These are phyloP conservation scores for Strix uralensis DNA, from an alignment of 2,113 vertebrate species.

Conservation along the genomic window DNA sequence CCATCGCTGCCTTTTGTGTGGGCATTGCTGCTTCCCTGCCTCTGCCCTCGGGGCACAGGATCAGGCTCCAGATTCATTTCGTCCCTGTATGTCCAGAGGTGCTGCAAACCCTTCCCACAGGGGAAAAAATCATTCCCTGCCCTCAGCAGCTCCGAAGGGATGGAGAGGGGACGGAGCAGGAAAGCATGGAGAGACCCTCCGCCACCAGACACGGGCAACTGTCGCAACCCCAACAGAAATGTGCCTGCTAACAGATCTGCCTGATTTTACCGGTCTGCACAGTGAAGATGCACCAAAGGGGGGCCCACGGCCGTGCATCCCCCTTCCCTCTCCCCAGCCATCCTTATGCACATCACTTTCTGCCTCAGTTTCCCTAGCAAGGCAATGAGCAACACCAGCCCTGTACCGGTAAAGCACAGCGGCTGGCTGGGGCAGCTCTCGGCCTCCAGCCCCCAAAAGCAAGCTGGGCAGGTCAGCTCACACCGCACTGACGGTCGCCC, in stretches of 20 bases:
- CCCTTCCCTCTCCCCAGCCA: not conserved
- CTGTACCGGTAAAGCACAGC: fast-evolving
- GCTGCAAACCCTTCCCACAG: fast-evolving
- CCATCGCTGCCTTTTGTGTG: not conserved
- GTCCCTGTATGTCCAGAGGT: not conserved
- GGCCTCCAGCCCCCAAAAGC: fast-evolving
- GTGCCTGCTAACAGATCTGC: not conserved
- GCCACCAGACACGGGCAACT: not conserved
- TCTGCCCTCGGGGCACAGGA: not conserved
- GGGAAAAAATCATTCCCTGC: not conserved
- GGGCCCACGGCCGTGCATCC: fast-evolving
- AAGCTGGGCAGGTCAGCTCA: fast-evolving
- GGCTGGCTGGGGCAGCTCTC: not conserved
- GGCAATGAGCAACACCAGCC: not conserved
- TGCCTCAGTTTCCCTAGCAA: constrained; percentile 12
- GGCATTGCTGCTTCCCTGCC: not conserved
- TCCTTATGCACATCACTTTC: not conserved
- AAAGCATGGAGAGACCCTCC: not conserved
- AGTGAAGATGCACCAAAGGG: fast-evolving
- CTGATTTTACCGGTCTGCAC: not conserved
- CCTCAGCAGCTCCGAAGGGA: not conserved
- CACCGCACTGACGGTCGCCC: fast-evolving
- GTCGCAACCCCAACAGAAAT: not conserved
- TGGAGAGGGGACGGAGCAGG: not conserved
- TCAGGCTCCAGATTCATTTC: not conserved